These are phyloP conservation scores for Meleagris gallopavo DNA, from an alignment of 2,113 vertebrate species.

Conservation along the genomic window DNA sequence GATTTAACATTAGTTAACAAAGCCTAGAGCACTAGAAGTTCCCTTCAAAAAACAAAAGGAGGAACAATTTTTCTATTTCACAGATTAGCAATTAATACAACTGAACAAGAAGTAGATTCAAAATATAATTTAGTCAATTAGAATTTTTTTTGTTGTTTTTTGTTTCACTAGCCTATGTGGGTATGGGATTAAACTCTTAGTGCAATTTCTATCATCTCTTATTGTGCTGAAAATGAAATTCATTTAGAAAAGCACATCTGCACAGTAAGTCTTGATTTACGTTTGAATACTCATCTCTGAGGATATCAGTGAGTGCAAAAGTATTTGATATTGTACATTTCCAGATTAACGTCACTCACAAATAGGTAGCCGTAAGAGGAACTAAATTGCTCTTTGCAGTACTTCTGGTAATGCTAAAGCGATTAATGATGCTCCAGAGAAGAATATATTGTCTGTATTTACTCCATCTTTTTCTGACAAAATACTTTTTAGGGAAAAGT, in stretches of 20 bases:
- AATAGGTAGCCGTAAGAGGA: not conserved
- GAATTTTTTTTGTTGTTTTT: not conserved
- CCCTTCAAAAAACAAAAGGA: not conserved
- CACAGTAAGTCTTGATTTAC: not conserved
- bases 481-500: not conserved
- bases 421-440: not conserved
- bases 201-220: not conserved
- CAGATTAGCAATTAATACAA: not conserved
- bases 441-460: not conserved
- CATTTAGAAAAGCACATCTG: slow-evolving; percentile 1
- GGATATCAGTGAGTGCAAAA: not conserved
- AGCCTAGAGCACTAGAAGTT: not conserved
- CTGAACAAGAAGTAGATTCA: not conserved
- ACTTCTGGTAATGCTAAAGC: not conserved
- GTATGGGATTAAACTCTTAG: not conserved
- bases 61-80: not conserved
- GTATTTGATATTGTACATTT: not conserved
- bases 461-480: not conserved
- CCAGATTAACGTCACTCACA: not conserved
- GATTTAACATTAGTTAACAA: not conserved
- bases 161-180: not conserved
- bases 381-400: not conserved
- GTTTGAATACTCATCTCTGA: not conserved
- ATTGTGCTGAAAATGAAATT: not conserved
- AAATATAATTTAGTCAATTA: not conserved